Percentiles rank a stretch among this genome's conserved stretches.
Conservation (phyloP, 2,113 vertebrate genomes). For the Cheirogaleus medius region DNA sequence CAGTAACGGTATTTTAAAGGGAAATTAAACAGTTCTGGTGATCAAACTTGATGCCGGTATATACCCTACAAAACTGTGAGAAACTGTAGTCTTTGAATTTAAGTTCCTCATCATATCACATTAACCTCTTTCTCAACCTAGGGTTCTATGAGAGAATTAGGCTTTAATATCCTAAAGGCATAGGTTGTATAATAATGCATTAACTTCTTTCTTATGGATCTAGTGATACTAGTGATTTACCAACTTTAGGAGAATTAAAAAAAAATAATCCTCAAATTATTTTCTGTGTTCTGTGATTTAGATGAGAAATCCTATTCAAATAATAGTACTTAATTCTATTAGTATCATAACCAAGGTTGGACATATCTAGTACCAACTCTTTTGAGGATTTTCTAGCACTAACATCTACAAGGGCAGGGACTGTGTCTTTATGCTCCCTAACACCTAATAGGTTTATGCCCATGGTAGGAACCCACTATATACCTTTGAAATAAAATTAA, state of each 20-base stretch:
- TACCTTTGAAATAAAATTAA: conserved; percentile 20
- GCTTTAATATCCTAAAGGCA: background rate
- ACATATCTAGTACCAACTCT: background rate
- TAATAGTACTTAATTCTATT: background rate
- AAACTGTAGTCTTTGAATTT: background rate
- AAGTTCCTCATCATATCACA: background rate
- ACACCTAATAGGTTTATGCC: background rate
- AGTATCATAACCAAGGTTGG: background rate
- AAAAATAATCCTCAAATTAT: background rate
- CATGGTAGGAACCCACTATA: background rate
- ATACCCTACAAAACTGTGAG: background rate
- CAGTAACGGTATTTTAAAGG: conserved; percentile 8
- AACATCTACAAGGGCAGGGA: background rate
- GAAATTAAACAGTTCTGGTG: background rate
- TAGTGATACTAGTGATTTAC: background rate
- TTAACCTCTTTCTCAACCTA: background rate
- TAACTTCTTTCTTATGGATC: background rate
- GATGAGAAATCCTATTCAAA: background rate
- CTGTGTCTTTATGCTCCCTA: background rate
- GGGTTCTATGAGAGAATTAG: background rate
- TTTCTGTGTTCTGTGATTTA: background rate
- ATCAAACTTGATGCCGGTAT: background rate
- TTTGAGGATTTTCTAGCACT: background rate
- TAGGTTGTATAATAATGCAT: background rate
- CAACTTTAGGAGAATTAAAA: background rate